phyloP scores from a whole-genome alignment of 1,140 invertebrate genomes.

The Tribolium castaneum region DNA sequence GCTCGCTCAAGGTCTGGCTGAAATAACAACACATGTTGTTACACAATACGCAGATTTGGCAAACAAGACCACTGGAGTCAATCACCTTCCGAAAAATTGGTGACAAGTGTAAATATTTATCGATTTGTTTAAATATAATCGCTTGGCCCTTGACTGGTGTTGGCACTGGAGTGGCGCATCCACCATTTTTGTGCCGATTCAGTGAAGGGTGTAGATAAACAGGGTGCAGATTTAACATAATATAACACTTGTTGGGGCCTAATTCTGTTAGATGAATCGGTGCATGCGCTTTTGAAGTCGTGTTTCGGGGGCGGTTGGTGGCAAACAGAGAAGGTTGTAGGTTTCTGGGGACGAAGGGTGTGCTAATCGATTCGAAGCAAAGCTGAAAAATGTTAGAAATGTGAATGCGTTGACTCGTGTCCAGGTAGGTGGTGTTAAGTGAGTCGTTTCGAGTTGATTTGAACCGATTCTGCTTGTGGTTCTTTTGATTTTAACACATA shows the following conservation, averaged over 20 bases:
- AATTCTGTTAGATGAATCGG: constrained; percentile 34
- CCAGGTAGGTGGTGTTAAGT: neutral
- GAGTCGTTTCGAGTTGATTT: neutral
- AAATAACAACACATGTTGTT: neutral
- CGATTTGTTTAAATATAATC: neutral
- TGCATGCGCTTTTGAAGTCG: constrained; percentile 30
- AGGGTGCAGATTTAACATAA: constrained; percentile 30
- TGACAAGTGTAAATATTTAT: neutral
- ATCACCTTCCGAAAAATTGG: neutral
- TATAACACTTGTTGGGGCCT: constrained; percentile 30
- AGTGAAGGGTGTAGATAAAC: neutral
- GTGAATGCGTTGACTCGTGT: neutral
- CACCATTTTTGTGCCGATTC: neutral
- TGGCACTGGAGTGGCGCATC: neutral
- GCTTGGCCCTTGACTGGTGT: neutral
- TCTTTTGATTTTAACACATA: constrained; percentile 6
- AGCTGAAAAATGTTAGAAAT: constrained; percentile 9
- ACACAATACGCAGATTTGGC: neutral
- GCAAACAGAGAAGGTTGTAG: constrained; percentile 35
- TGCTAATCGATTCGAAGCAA: constrained; percentile 33
- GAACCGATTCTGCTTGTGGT: constrained; percentile 25
- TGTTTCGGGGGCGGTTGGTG: constrained; percentile 21
- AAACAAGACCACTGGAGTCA: neutral
- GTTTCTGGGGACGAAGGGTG: constrained; percentile 32
- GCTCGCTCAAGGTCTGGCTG: neutral